phyloP scores from a whole-genome alignment of 2,797 vertebrate species.

The Lemur catta region DNA sequence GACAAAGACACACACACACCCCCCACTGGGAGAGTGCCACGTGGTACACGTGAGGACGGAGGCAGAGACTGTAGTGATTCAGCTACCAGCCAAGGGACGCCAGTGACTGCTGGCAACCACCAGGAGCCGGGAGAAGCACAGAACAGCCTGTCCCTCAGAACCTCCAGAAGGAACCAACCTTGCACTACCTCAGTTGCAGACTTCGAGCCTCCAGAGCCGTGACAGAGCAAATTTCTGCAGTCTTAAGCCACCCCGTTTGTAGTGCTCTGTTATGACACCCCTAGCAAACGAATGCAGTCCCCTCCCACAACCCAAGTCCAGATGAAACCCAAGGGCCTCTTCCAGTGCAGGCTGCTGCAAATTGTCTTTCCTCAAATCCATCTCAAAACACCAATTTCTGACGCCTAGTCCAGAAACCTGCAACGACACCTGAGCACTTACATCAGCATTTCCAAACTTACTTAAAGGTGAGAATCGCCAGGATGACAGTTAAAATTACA shows the following conservation, averaged over 20 bases:
- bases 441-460: background rate
- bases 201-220: background rate
- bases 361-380: background rate
- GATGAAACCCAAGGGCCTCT: too few species aligned
- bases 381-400: background rate
- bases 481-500: background rate
- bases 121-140: background rate
- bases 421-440: background rate
- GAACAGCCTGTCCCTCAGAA: background rate
- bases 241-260: background rate
- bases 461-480: background rate
- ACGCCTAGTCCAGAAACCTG: background rate
- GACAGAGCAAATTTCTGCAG: background rate
- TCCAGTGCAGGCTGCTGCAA: background rate
- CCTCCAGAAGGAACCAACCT: background rate
- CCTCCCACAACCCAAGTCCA: background rate
- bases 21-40: background rate
- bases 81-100: background rate
- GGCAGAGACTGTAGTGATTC: background rate
- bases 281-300: background rate
- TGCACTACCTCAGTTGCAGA: background rate
- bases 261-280: background rate
- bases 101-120: accelerated
- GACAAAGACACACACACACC: background rate
- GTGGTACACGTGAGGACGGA: accelerated